Evolutionary conservation across 2,888 invertebrate genomes (phyloP).

Genomic region (Drosophila conformis): DNA sequence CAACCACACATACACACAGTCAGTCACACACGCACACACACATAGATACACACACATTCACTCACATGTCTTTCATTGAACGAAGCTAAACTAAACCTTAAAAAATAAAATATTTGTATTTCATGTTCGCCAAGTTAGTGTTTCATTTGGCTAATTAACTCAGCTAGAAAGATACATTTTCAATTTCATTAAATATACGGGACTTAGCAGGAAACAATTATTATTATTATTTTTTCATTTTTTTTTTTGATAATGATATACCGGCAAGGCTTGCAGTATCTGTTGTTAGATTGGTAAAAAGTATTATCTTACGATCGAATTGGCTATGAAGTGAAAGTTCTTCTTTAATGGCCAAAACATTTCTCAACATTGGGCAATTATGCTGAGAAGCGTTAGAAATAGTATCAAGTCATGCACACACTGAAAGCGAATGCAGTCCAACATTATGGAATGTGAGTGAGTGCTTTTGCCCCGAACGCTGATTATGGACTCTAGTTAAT

Average conservation of each 20-base stretch:
- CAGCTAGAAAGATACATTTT: slow-evolving; percentile 6
- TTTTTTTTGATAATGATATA: neutral
- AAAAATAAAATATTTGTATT: slow-evolving; percentile 26
- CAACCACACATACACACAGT: neutral
- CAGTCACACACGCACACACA: neutral
- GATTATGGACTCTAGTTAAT: slow-evolving; percentile 10
- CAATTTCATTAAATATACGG: slow-evolving; percentile 6
- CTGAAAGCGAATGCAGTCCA: slow-evolving; percentile 7
- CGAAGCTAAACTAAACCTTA: slow-evolving; percentile 44
- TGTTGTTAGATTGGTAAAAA: neutral
- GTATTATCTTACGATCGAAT: neutral
- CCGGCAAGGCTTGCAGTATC: neutral
- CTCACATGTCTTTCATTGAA: slow-evolving; percentile 46
- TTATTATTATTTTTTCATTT: neutral
- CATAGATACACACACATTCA: neutral
- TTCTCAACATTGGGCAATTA: neutral
- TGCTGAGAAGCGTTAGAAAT: neutral
- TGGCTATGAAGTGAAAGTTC: neutral
- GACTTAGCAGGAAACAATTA: slow-evolving; percentile 5
- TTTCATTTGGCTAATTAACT: slow-evolving; percentile 13
- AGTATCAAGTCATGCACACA: slow-evolving; percentile 27
- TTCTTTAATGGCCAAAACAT: neutral
- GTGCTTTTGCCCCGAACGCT: neutral
- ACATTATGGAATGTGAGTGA: neutral
- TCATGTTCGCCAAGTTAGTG: slow-evolving; percentile 16